Evolutionary conservation across 2,113 vertebrate species (phyloP).

Genomic region (Pachycephala philippinensis): DNA sequence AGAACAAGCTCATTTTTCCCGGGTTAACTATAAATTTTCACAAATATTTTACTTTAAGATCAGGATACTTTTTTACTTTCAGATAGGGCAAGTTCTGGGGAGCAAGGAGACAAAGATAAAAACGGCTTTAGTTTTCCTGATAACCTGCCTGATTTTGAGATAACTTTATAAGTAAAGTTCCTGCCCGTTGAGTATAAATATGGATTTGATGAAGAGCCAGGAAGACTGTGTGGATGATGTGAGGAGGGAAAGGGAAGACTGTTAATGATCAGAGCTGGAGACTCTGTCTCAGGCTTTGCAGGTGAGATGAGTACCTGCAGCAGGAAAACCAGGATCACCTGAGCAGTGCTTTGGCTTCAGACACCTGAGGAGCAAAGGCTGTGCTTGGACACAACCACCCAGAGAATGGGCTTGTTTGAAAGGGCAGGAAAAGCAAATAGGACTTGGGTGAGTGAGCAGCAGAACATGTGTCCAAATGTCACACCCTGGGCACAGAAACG

Average conservation of each 20-base stretch:
- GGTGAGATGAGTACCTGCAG: neutral
- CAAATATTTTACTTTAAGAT: neutral
- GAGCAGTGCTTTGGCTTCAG: neutral
- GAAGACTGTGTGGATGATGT: neutral
- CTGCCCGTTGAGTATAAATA: neutral
- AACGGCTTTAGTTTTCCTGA: neutral
- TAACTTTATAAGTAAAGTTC: neutral
- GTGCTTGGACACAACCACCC: neutral
- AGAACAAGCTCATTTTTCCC: rapidly evolving
- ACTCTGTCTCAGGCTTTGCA: neutral
- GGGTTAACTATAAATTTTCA: neutral
- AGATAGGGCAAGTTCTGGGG: neutral
- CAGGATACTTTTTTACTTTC: neutral
- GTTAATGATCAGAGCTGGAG: neutral
- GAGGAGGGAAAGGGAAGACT: neutral
- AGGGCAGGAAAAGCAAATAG: neutral
- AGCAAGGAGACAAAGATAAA: neutral
- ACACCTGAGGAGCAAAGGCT: neutral
- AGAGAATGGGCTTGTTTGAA: neutral
- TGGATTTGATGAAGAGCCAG: neutral
- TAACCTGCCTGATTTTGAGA: neutral
- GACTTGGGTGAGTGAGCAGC: neutral
- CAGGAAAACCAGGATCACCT: neutral
- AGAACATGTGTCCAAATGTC: rapidly evolving
- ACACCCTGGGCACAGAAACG: neutral